These are phyloP conservation scores for Machimus atricapillus DNA, from an alignment of 2,888 invertebrate species.

Conservation along the genomic window DNA sequence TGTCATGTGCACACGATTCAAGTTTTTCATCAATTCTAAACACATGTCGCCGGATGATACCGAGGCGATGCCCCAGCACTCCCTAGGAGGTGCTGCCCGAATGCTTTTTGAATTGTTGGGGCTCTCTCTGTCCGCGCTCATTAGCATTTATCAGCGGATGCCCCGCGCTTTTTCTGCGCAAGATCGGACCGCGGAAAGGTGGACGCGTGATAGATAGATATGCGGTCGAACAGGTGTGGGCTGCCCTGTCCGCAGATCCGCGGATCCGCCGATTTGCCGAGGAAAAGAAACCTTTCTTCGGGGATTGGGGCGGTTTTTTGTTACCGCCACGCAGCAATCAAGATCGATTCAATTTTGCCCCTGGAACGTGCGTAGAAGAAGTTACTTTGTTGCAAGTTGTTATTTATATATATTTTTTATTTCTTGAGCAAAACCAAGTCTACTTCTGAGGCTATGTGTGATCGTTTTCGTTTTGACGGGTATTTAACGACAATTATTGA, in stretches of 20 bases:
- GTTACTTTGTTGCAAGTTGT: background rate
- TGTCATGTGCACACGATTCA: conserved; percentile 38
- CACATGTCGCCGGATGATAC: conserved; percentile 33
- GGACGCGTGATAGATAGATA: conserved; percentile 25
- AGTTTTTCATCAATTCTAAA: conserved; percentile 33
- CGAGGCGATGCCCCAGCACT: conserved; percentile 3
- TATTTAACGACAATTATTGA: background rate
- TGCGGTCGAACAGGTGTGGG: conserved; percentile 30
- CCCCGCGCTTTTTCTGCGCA: background rate
- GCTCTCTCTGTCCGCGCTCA: conserved; percentile 14
- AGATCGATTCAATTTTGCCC: background rate
- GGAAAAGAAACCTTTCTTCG: background rate
- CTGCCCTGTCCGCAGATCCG: background rate
- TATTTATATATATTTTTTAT: background rate
- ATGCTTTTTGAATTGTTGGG: conserved; percentile 21
- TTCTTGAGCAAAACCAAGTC: background rate
- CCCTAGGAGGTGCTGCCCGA: conserved; percentile 20
- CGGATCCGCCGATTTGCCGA: background rate
- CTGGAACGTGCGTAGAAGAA: background rate
- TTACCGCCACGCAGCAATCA: background rate
- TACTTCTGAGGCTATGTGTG: background rate
- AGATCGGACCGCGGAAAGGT: conserved; percentile 1
- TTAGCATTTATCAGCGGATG: conserved; percentile 35
- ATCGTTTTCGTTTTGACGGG: background rate
- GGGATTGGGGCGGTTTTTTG: background rate